phyloP scores from a whole-genome alignment of 2,113 vertebrate genomes.

The Neofelis nebulosa region DNA sequence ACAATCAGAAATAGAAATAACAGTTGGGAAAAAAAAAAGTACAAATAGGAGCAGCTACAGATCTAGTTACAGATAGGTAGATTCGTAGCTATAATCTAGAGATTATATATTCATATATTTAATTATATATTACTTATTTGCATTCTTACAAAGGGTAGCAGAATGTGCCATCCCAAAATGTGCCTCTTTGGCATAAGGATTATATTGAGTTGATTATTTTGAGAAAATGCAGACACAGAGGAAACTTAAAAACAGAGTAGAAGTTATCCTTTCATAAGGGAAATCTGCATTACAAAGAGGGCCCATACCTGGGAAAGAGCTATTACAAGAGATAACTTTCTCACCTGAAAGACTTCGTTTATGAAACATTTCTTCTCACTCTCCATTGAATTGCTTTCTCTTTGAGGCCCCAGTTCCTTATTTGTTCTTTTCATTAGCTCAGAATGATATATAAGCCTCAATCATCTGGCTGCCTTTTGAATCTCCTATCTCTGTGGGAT shows the following conservation, averaged over 20 bases:
- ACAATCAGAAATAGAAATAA: not conserved
- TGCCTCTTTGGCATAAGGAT: not conserved
- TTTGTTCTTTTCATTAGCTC: not conserved
- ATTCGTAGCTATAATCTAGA: not conserved
- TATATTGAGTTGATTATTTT: not conserved
- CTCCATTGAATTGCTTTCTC: not conserved
- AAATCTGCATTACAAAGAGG: not conserved
- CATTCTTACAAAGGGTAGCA: not conserved
- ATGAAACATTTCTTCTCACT: not conserved
- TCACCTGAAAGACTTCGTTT: not conserved
- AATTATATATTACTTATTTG: not conserved
- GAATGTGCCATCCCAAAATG: not conserved
- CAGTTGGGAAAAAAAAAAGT: not conserved
- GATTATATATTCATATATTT: not conserved
- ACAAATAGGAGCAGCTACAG: not conserved
- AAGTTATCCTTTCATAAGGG: not conserved
- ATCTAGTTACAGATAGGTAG: not conserved
- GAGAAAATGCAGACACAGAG: not conserved
- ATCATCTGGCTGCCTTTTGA: not conserved
- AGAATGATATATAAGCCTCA: not conserved
- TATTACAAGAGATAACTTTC: not conserved
- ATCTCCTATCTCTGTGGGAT: not conserved
- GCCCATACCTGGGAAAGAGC: not conserved
- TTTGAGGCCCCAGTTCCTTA: not conserved
- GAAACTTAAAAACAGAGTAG: not conserved